These are phyloP conservation scores for Catharus bicknelli DNA, from an alignment of 2,113 vertebrate species.

Conservation along the genomic window DNA sequence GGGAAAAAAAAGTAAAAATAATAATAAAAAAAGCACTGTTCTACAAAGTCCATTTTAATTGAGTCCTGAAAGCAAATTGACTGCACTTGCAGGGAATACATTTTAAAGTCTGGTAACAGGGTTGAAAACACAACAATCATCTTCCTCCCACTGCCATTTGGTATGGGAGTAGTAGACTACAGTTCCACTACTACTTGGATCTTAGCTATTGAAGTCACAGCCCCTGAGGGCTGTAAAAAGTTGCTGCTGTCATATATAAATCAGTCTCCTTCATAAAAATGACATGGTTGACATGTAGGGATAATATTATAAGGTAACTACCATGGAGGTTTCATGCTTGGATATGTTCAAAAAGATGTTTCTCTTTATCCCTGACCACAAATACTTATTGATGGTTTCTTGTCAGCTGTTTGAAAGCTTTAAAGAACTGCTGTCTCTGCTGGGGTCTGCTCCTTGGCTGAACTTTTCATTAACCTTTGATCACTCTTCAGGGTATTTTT, in stretches of 20 bases:
- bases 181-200: not conserved
- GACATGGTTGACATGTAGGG: conserved; percentile 19
- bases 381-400: conserved; percentile 57
- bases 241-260: conserved; percentile 45
- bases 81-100: not conserved
- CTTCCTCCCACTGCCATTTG: conserved; percentile 34
- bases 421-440: conserved; percentile 26
- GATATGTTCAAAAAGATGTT: conserved; percentile 57
- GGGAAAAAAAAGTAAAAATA: not conserved
- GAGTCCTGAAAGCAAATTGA: not conserved
- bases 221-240: conserved; percentile 33
- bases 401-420: conserved; percentile 57
- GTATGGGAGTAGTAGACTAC: not conserved
- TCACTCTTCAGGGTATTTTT: not conserved
- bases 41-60: not conserved
- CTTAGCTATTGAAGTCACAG: conserved; percentile 30
- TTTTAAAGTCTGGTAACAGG: conserved; percentile 5
- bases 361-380: conserved; percentile 61
- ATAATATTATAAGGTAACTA: conserved; percentile 46
- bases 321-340: conserved; percentile 50
- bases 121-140: not conserved
- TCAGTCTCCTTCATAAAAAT: conserved; percentile 50
- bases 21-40: not conserved
- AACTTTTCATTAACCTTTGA: conserved; percentile 61
- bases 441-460: conserved; percentile 46